Base-by-base conservation (phyloP, 2,113 vertebrate genomes). In the Gymnorhina tibicen region DNA sequence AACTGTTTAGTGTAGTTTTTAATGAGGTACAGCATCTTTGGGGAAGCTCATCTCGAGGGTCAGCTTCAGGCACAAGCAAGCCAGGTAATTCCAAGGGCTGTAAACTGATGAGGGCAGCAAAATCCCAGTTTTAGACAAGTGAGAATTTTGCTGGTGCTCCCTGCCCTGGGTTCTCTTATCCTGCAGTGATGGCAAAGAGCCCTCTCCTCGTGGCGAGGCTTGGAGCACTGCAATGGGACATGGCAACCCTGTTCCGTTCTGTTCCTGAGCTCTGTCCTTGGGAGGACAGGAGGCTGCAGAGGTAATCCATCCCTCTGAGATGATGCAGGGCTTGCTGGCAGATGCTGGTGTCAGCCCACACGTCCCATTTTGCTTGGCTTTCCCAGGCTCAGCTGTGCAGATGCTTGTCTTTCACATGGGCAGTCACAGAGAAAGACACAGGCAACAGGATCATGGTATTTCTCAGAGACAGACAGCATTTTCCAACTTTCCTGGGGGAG, bases 131-230 rank as follows among this genome's bases (percentile, higher is more conserved):
- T 83, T 37, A 52, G 70, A 10, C 12, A 18, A 32, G 21, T 5
- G 28, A 80, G 46, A 52, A 13, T 44, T 72, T 67, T 24, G 15
- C 62, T 30, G 41, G 10, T 5, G 16, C 62, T 77, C n/a, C 49
- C 28, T 70, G 82, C 79, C 62, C 67, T 12, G 27, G 2, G 66
- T 49, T 74, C 39, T 30, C 28, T 50, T 16, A 2, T 23, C 11
- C 22, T 85, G 64, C 5, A 3, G 26, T 1, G 47, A 42, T 33
- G 56, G 68, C 49, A 76, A 26, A 79, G 52, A 4, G 3, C 50
- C 50, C 28, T 55, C 49, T 14, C 22, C 37, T 42, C 1, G 0
- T 0, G 11, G 53, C 12, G 37, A 8, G 37, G 8, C n/a, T n/a
- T 26, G 60, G 49, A 42, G n/a, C 24, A 1, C 21, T 52, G 37